A percentile compares a stretch with the other conserved stretches of the same genome.
Conservation (phyloP, 2,797 vertebrate genomes). For the Sebastolobus altivelis region DNA sequence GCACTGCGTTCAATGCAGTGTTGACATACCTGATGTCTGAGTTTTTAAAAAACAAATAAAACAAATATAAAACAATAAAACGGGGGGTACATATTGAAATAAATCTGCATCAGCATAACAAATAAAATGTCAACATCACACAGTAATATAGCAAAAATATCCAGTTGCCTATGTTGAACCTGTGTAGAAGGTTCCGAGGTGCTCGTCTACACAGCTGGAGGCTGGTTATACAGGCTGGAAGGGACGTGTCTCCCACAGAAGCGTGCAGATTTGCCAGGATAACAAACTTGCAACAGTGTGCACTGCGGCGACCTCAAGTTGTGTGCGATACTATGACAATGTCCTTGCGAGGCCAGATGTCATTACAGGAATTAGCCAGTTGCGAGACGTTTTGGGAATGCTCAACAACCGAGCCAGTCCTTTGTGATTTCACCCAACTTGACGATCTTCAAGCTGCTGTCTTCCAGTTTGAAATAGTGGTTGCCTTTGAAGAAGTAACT, state of each 20-base stretch:
- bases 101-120: conserved; percentile 72
- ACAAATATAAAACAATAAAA: conserved; percentile 58
- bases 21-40: conserved; percentile 86
- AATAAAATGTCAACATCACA: conserved; percentile 74
- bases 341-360: conserved; percentile 67
- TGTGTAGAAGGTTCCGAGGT: conserved; percentile 53
- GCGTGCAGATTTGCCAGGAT: conserved; percentile 83
- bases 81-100: conserved; percentile 55
- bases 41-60: conserved; percentile 58
- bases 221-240: conserved; percentile 75
- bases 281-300: conserved; percentile 74
- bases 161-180: conserved; percentile 74
- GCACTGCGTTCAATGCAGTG: conserved; percentile 74
- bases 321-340: conserved; percentile 73
- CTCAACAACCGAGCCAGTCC: conserved; percentile 97
- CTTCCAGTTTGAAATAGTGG: conserved; percentile 96
- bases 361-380: conserved; percentile 51
- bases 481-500: conserved; percentile 98
- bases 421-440: conserved; percentile 96
- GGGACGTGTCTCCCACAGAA: conserved; percentile 71
- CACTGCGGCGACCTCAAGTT: conserved; percentile 73
- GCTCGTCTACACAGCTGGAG: conserved; percentile 74
- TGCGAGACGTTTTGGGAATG: conserved; percentile 50
- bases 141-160: conserved; percentile 77
- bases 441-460: conserved; percentile 95